These are phyloP conservation scores for Cavia aperea DNA, from an alignment of 2,113 vertebrate species.

Conservation along the genomic window DNA sequence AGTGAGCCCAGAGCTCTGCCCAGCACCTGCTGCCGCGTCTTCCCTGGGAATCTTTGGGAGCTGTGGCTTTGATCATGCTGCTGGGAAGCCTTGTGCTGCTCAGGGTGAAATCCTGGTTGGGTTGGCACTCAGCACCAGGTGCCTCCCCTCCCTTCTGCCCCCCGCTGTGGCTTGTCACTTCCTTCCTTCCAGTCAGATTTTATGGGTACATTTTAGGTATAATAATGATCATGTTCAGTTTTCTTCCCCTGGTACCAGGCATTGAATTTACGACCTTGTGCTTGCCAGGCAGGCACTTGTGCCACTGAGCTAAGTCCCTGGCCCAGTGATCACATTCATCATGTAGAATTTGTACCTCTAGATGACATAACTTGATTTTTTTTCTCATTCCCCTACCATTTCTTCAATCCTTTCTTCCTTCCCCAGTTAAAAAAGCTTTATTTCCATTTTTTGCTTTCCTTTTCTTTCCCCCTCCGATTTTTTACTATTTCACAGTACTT, in stretches of 20 bases:
- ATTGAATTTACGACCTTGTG: too few relatives aligned
- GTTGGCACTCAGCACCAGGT: background rate
- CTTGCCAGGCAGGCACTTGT: too few relatives aligned
- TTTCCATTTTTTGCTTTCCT: too few relatives aligned
- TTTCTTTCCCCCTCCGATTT: background rate
- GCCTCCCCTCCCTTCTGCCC: too few relatives aligned
- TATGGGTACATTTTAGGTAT: background rate
- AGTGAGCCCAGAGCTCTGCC: fast-evolving
- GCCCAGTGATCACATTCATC: background rate
- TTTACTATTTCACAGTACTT: background rate
- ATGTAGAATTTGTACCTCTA: background rate
- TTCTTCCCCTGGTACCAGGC: too few relatives aligned
- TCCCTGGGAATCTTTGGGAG: background rate
- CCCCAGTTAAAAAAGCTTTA: too few relatives aligned
- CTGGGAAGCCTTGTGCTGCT: fast-evolving
- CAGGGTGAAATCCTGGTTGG: fast-evolving
- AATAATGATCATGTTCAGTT: background rate
- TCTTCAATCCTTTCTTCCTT: too few relatives aligned
- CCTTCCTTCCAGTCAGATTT: background rate
- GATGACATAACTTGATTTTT: background rate
- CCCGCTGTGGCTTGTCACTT: background rate
- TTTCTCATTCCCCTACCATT: background rate
- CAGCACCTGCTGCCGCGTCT: background rate
- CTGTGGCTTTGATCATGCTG: background rate
- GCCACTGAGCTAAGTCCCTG: too few relatives aligned